phyloP scores from a whole-genome alignment of 2,888 invertebrate genomes.

The Cloeon dipterum region DNA sequence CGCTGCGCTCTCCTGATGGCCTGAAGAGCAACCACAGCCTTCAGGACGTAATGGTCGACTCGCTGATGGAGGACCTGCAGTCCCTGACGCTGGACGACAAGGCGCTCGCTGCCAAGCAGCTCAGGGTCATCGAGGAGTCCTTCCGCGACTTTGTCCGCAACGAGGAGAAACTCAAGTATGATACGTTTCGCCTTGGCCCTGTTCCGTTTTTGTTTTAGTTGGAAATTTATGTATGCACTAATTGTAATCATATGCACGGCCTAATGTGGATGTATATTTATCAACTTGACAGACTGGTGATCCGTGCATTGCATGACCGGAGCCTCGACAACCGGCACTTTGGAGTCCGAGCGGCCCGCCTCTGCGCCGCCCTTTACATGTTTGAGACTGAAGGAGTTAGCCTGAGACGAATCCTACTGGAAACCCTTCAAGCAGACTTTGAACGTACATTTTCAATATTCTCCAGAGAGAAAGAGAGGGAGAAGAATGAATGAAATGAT shows the following conservation, averaged over 20 bases:
- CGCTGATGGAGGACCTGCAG: background rate
- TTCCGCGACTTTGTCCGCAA: constrained; percentile 1
- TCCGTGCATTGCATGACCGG: background rate
- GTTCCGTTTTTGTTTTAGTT: too few relatives aligned
- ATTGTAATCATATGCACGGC: too few relatives aligned
- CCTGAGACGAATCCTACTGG: background rate
- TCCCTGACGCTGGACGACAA: background rate
- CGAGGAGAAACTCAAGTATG: background rate
- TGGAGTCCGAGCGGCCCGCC: background rate
- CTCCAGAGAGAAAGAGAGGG: too few relatives aligned
- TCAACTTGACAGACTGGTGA: background rate
- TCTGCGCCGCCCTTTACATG: background rate
- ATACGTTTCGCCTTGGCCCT: too few relatives aligned
- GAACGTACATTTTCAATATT: background rate
- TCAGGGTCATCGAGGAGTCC: background rate
- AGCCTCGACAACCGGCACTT: background rate
- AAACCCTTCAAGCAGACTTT: background rate
- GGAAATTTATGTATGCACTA: too few relatives aligned
- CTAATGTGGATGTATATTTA: background rate
- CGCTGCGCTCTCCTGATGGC: background rate
- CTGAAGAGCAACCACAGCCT: background rate
- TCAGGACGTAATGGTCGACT: background rate
- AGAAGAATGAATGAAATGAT: background rate
- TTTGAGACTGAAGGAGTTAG: background rate
- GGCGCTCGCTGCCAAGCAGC: background rate